Base-by-base conservation (phyloP, 2,888 invertebrate species). In the Petrolisthes cinctipes region DNA sequence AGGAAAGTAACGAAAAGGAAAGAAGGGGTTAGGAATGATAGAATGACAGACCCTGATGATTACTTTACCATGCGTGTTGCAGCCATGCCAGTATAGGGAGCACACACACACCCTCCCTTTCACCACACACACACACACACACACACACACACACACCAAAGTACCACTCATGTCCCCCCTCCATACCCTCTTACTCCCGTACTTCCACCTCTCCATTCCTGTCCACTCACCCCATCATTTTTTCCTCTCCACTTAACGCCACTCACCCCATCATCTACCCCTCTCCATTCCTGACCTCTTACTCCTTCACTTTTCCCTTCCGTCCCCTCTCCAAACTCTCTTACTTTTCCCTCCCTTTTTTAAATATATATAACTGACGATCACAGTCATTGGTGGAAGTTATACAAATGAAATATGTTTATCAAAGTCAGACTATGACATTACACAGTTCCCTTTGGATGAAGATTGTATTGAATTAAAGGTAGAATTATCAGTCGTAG, bases 141-240 rank as follows among this genome's bases (percentile, higher is more conserved):
- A 54, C 79, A 20, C 76, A 37, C 37, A 37, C 37, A 37, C 17
- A 54, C n/a, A 53, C 9, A 53, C n/a, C 51, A 23, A 53, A 11
- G 73, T 5, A 73, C 7, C 54, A 51, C 14, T 80, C 54, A 54
- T n/a, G 2, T 37, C 61, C 61, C 68, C 51, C 81, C 61, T 61
- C 61, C 68, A 37, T 51, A 61, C 81, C 61, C 68, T 81, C 51
- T 81, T 54, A 56, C 57, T 57, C 57, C 54, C 56, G n/a, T 56
- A 51, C 81, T 57, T 37, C 56, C 66, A 23, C 81, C 53, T 57
- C 57, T 56, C 20, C 66, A 53, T 51, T 79, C 79, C 53, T 51
- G 51, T 20, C 54, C 79, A 53, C 56, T 56, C 79, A 51, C 79
- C 54, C 56, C 53, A 53, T 56, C 79, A 51, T 54, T 56, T 54